Evolutionary conservation across 2,797 vertebrate species (phyloP).

Genomic region (Pristis pectinata): DNA sequence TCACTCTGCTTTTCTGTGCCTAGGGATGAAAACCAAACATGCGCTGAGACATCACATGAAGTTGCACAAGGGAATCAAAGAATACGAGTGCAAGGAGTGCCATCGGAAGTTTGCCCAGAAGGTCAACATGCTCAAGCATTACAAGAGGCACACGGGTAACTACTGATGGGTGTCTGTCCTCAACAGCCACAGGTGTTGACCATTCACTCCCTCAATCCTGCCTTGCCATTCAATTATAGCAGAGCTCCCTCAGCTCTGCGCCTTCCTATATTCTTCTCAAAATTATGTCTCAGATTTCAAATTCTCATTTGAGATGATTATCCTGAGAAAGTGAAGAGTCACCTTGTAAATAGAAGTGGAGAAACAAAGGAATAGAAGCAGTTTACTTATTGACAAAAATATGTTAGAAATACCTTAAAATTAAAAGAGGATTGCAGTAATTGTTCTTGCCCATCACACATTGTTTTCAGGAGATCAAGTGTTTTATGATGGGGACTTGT

Average conservation of each 20-base stretch:
- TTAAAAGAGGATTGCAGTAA: neutral
- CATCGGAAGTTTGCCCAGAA: conserved; percentile 96
- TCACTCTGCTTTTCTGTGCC: neutral
- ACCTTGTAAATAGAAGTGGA: neutral
- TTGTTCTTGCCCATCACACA: neutral
- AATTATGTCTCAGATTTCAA: neutral
- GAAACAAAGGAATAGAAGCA: too few species aligned
- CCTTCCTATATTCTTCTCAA: neutral
- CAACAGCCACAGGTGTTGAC: neutral
- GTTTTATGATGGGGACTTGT: too few species aligned
- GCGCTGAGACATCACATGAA: conserved; percentile 98
- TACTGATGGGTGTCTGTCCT: too few species aligned
- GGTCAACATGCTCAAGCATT: conserved; percentile 98
- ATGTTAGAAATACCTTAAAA: neutral
- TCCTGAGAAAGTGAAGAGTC: neutral
- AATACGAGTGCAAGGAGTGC: conserved; percentile 92
- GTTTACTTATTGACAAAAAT: neutral
- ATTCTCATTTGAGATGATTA: neutral
- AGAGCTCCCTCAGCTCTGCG: neutral
- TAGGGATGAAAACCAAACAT: conserved; percentile 99
- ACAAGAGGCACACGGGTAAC: conserved; percentile 91
- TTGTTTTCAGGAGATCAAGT: neutral
- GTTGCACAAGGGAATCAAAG: conserved; percentile 96
- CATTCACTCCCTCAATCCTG: neutral
- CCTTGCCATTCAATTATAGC: neutral